These are phyloP conservation scores for Ispidina lecontei DNA, from an alignment of 2,797 vertebrate species.

Conservation along the genomic window DNA sequence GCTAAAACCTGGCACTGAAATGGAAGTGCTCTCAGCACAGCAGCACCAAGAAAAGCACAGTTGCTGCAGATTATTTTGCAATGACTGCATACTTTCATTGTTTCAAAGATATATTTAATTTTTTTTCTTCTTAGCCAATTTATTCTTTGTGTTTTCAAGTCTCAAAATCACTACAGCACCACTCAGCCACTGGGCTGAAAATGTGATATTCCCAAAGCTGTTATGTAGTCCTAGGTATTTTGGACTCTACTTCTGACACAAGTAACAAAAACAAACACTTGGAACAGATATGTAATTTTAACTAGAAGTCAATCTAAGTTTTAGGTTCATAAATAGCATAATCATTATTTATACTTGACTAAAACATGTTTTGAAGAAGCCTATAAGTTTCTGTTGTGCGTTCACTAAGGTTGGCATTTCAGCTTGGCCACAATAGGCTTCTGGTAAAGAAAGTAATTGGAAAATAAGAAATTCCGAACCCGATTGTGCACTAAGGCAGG, in stretches of 20 bases:
- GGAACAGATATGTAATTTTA: neutral
- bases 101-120: neutral
- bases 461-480: neutral
- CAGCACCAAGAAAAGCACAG: neutral
- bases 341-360: neutral
- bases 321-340: slow-evolving; percentile 21
- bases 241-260: slow-evolving; percentile 10
- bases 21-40: neutral
- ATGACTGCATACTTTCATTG: neutral
- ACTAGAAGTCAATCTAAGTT: neutral
- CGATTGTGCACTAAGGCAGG: neutral
- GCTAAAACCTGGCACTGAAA: neutral
- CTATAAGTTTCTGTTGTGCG: neutral
- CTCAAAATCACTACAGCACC: slow-evolving; percentile 19
- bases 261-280: slow-evolving; percentile 60
- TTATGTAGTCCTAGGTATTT: slow-evolving; percentile 31
- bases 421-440: neutral
- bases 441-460: slow-evolving; percentile 7
- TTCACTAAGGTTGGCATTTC: neutral
- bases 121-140: neutral
- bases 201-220: slow-evolving; percentile 62
- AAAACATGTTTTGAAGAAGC: neutral
- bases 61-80: neutral
- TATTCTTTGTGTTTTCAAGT: neutral
- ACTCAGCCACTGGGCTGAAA: slow-evolving; percentile 13